Percentiles rank a stretch among this genome's conserved stretches.
Evolutionary conservation across 1,140 invertebrate species (phyloP).

Genomic region (Orius insidiosus): DNA sequence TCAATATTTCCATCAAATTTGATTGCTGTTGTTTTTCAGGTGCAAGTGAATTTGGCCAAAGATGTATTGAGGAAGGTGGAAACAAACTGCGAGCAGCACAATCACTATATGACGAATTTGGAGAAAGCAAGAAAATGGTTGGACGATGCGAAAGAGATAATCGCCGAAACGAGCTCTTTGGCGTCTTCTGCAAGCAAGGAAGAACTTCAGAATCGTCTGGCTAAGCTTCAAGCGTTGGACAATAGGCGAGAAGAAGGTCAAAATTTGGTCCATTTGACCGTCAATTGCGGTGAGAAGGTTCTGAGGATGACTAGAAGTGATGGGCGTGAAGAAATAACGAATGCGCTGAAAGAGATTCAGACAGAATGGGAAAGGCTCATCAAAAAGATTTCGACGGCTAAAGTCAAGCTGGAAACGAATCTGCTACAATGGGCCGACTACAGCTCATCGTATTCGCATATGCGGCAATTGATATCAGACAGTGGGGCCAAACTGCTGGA

Average conservation of each 20-base stretch:
- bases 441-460: conserved; percentile 73
- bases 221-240: conserved; percentile 46
- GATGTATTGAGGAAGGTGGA: conserved; percentile 86
- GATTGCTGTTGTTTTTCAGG: conserved; percentile 26
- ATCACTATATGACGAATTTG: conserved; percentile 63
- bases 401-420: conserved; percentile 80
- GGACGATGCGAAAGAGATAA: conserved; percentile 64
- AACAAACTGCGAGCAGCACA: conserved; percentile 74
- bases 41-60: conserved; percentile 75
- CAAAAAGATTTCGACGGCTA: conserved; percentile 80
- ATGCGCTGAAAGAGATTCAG: conserved; percentile 76
- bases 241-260: conserved; percentile 79
- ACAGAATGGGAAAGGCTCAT: conserved; percentile 82
- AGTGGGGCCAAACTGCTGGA: conserved; percentile 86
- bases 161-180: conserved; percentile 56
- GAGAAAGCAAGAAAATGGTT: conserved; percentile 75
- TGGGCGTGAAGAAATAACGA: conserved; percentile 72
- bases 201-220: conserved; percentile 60
- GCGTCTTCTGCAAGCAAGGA: conserved; percentile 62
- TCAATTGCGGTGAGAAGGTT: conserved; percentile 86
- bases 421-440: conserved; percentile 91
- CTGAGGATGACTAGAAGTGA: conserved; percentile 71
- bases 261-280: conserved; percentile 69
- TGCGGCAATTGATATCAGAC: conserved; percentile 90
- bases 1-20: not conserved